Evolutionary conservation across 2,113 vertebrate genomes (phyloP), one percentile per base, ranked within the genome.

Genomic region (Buteo buteo): DNA sequence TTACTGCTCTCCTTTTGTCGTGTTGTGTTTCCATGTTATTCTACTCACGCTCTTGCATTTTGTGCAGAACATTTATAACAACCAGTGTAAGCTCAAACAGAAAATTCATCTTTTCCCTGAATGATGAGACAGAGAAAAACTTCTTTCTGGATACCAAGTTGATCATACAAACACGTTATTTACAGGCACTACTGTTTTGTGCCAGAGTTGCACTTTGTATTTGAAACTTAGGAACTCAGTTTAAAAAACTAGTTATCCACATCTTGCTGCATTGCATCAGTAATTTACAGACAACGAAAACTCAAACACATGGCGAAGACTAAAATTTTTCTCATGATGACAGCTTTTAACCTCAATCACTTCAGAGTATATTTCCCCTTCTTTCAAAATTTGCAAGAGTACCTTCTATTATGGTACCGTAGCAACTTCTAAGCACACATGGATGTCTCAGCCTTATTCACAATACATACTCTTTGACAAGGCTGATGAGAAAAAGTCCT

Each of bases 51-150:
- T 70, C 54, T 19, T 45, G 49, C 32, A 86, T 83, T 79, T 79
- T 66, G 40, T 72, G 93, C 71, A 59, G 74, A 94, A 92, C 74
- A 79, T 86, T 88, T 92, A 50, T 38, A 95, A 87, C 54, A n/a
- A 83, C 72, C 64, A 77, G 42, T 29, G 17, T 40, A 88, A 86
- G 26, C 58, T 88, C 79, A 73, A 91, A 65, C 22, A 86, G 38
- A 93, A 92, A 92, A 90, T 79, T 44, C 18, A 67, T 82, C 49
- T 66, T 73, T 73, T 50, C 62, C 71, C 38, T 66, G 64, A 94
- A 80, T 18, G 34, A 76, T 52, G 64, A 90, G 47, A 79, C 24
- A 65, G 25, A 81, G 42, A 78, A 90, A 50, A 91, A 45, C 34
- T 72, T 76, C 49, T 69, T 88, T 44, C 67, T 57, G 50, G 34